phyloP scores from a whole-genome alignment of 2,888 invertebrate species.

The Linyphia triangularis region DNA sequence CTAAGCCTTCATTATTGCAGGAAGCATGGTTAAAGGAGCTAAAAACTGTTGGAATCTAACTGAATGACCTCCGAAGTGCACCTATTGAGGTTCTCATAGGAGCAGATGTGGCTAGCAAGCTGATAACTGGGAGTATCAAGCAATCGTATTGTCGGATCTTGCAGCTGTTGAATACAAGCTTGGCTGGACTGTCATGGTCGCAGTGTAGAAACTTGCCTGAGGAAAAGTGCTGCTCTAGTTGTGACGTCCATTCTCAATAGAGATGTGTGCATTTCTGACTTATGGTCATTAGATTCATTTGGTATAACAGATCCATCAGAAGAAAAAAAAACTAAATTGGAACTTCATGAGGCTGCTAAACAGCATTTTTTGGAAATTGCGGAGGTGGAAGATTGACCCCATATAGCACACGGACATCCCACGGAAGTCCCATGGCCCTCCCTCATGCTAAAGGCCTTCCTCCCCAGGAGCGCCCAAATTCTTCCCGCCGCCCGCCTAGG shows the following conservation, averaged over 20 bases:
- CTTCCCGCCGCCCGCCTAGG: no score
- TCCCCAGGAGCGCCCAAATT: no score
- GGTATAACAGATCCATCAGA: conserved; percentile 5
- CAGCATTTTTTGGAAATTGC: background rate
- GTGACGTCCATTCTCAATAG: background rate
- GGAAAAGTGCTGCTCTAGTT: background rate
- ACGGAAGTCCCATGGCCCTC: no score
- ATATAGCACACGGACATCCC: background rate
- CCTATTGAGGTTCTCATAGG: conserved; percentile 2
- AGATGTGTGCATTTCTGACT: background rate
- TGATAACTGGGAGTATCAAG: background rate
- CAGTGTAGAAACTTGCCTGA: background rate
- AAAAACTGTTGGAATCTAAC: background rate
- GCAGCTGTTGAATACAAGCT: background rate
- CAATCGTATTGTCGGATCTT: background rate
- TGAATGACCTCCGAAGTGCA: background rate
- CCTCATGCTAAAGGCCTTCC: no score
- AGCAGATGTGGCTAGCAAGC: background rate
- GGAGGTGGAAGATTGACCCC: background rate
- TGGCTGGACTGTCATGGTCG: background rate
- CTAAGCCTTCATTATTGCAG: background rate
- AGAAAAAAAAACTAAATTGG: background rate
- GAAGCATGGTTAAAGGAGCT: background rate
- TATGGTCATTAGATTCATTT: background rate
- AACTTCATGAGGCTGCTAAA: conserved; percentile 8